A percentile compares a stretch with the other conserved stretches of the same genome.
Evolutionary conservation across 2,113 vertebrate genomes (phyloP).

Genomic region (Toxostoma redivivum): DNA sequence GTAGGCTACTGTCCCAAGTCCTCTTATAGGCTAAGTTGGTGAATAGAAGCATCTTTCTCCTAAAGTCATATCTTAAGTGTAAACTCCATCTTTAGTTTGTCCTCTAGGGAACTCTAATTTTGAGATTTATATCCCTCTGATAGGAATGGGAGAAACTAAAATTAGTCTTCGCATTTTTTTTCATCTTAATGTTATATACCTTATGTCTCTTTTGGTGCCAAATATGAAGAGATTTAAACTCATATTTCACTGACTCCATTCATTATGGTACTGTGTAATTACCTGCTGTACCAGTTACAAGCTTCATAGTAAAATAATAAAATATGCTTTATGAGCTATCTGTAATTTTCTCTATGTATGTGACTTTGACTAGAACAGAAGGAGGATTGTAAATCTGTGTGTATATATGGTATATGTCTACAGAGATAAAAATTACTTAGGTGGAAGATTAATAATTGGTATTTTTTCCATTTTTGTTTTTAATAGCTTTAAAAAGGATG

Average conservation of each 20-base stretch:
- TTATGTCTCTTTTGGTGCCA: not conserved
- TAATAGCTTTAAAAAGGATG: not conserved
- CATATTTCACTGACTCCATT: not conserved
- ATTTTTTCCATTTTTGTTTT: not conserved
- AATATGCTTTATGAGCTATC: fast-evolving
- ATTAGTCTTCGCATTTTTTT: not conserved
- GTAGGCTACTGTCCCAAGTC: not conserved
- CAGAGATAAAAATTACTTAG: not conserved
- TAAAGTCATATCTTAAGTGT: fast-evolving
- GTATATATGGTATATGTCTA: not conserved
- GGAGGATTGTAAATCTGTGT: not conserved
- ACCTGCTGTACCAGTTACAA: not conserved
- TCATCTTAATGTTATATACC: not conserved
- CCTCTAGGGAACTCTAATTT: not conserved
- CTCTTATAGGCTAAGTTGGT: not conserved
- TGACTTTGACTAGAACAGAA: not conserved
- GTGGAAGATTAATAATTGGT: not conserved
- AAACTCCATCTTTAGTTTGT: not conserved
- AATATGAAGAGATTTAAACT: not conserved
- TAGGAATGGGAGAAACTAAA: not conserved
- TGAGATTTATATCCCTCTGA: not conserved
- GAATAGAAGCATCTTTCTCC: not conserved
- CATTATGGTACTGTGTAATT: not conserved
- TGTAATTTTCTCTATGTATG: not conserved
- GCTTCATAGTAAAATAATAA: not conserved